A percentile compares a stretch with the other conserved stretches of the same genome.
Evolutionary conservation across 2,888 invertebrate genomes (phyloP).

Genomic region (Hermaeophaga mercurialis): DNA sequence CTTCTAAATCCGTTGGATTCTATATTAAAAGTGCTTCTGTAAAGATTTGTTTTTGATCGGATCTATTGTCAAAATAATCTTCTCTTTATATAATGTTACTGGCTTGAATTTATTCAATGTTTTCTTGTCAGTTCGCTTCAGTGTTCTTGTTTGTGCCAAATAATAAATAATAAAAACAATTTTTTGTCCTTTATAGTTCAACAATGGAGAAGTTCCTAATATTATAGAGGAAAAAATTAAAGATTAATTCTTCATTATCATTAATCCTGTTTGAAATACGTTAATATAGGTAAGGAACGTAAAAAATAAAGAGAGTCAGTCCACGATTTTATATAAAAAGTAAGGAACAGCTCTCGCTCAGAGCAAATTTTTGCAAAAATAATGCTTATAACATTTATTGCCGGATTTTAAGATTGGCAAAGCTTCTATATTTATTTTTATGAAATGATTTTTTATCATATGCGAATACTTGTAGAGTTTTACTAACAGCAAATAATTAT

Average conservation of each 20-base stretch:
- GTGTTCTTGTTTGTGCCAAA: background rate
- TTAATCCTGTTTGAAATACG: too few relatives aligned
- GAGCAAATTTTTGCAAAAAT: conserved; percentile 6
- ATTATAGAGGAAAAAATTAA: background rate
- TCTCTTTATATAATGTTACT: too few relatives aligned
- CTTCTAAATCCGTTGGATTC: too few relatives aligned
- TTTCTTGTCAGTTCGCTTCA: conserved; percentile 5
- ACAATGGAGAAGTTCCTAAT: conserved; percentile 9
- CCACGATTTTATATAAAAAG: background rate
- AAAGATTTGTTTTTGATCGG: too few relatives aligned
- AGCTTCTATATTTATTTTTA: conserved; percentile 15
- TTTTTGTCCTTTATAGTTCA: conserved; percentile 14
- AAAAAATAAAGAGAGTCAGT: background rate
- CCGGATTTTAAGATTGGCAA: conserved; percentile 14
- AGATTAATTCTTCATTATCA: conserved; percentile 7
- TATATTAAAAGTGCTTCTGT: too few relatives aligned
- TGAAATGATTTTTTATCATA: conserved; percentile 1
- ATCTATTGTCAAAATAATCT: too few relatives aligned
- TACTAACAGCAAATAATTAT: conserved; percentile 6
- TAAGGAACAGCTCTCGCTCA: background rate
- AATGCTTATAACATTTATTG: conserved; percentile 5
- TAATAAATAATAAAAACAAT: background rate
- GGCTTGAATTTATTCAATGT: conserved; percentile 6
- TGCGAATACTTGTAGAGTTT: conserved; percentile 12
- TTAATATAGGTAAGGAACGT: conserved; percentile 5